Conservation (phyloP, 2,113 vertebrate genomes). For the Taxidea taxus region DNA sequence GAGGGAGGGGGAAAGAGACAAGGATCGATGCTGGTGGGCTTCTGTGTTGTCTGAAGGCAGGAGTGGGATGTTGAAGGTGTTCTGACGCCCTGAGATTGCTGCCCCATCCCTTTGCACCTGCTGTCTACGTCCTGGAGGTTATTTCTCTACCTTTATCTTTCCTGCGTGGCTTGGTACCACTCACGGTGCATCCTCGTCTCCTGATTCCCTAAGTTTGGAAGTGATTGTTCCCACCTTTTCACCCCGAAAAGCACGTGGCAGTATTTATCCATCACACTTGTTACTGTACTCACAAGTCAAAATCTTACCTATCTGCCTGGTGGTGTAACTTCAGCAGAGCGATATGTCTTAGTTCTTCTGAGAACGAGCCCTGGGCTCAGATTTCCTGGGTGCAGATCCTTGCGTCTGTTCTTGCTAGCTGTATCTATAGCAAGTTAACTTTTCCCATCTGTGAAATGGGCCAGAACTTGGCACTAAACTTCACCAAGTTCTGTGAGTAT, state of each 20-base stretch:
- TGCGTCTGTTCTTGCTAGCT: accelerated
- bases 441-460: neutral
- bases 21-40: accelerated
- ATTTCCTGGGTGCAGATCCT: neutral
- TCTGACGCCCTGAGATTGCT: accelerated
- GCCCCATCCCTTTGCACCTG: accelerated
- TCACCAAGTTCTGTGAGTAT: neutral
- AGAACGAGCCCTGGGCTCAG: no score
- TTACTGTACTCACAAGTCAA: neutral
- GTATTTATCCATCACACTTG: accelerated
- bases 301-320: neutral
- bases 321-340: neutral
- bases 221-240: neutral
- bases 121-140: accelerated
- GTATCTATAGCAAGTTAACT: neutral
- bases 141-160: neutral
- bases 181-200: neutral
- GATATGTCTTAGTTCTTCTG: accelerated
- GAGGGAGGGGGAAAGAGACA: neutral
- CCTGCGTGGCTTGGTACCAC: accelerated
- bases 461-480: neutral
- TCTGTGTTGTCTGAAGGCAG: accelerated
- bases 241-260: accelerated
- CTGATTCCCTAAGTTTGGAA: accelerated
- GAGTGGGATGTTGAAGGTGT: neutral